A percentile compares a stretch with the other conserved stretches of the same genome.
Evolutionary conservation across 2,888 invertebrate species (phyloP).

Genomic region (Altica lythri): DNA sequence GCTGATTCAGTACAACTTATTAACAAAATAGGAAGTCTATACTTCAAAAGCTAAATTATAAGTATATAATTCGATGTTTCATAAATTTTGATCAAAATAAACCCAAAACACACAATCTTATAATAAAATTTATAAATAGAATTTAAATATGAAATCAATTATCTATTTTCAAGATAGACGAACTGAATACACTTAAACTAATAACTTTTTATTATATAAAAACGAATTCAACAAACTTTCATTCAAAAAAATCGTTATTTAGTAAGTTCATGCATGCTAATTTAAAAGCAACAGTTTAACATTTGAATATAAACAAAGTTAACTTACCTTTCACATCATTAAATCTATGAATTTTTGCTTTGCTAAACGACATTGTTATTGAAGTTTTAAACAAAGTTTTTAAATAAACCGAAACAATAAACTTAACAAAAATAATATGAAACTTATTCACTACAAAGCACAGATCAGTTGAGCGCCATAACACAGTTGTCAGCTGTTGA

Average conservation of each 20-base stretch:
- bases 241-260: background rate
- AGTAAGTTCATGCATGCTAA: background rate
- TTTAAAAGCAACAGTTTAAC: constrained; percentile 18
- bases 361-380: constrained; percentile 61
- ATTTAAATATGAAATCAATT: too few species aligned
- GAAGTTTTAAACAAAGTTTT: constrained; percentile 6
- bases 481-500: constrained; percentile 33
- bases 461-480: constrained; percentile 31
- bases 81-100: too few species aligned
- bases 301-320: constrained; percentile 16
- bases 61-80: too few species aligned
- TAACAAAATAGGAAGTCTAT: too few species aligned
- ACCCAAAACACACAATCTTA: too few species aligned
- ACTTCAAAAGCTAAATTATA: too few species aligned
- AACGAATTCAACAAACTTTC: too few species aligned
- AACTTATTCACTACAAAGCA: constrained; percentile 16
- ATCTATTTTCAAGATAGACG: too few species aligned
- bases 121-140: too few species aligned
- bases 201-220: too few species aligned
- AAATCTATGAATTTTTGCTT: constrained; percentile 62
- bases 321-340: constrained; percentile 62
- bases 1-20: too few species aligned
- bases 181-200: too few species aligned
- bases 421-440: constrained; percentile 1
- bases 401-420: constrained; percentile 9